phyloP scores from a whole-genome alignment of 1,140 invertebrate genomes.

The Drosophila auraria region DNA sequence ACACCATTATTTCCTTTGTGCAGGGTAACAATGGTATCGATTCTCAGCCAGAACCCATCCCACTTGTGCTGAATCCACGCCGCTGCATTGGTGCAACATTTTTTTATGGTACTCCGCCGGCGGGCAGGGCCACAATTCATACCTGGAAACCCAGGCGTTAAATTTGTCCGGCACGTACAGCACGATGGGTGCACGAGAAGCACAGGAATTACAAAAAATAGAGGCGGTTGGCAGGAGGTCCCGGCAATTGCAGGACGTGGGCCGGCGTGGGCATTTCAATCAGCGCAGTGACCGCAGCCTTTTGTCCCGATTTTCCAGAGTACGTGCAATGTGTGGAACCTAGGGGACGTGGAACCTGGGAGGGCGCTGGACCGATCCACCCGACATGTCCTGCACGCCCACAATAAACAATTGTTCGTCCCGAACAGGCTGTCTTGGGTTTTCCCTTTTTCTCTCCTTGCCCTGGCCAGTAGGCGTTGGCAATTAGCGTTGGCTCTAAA shows the following conservation, averaged over 20 bases:
- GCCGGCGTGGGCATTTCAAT: conserved; percentile 56
- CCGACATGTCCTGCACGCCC: conserved; percentile 53
- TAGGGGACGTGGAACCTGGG: no score
- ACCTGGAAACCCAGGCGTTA: conserved; percentile 57
- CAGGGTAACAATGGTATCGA: conserved; percentile 16
- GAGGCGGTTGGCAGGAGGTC: conserved; percentile 8
- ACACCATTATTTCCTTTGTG: not conserved
- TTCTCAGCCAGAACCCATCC: not conserved
- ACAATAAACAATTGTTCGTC: conserved; percentile 45
- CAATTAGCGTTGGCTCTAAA: conserved; percentile 73
- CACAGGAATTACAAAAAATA: conserved; percentile 1
- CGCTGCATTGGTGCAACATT: conserved; percentile 32
- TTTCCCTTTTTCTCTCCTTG: not conserved
- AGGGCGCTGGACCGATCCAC: conserved; percentile 29
- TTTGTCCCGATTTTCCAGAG: conserved; percentile 23
- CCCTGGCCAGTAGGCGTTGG: conserved; percentile 21
- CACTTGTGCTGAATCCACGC: conserved; percentile 19
- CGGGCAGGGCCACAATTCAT: conserved; percentile 63
- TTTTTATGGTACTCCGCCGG: conserved; percentile 20
- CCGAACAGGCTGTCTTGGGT: not conserved
- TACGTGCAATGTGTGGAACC: conserved; percentile 15
- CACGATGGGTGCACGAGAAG: conserved; percentile 3
- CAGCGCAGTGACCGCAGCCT: conserved; percentile 47
- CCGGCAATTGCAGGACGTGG: conserved; percentile 30
- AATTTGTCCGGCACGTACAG: conserved; percentile 59